Base-by-base conservation (phyloP, 2,113 vertebrate genomes). In the Syngnathus scovelli region DNA sequence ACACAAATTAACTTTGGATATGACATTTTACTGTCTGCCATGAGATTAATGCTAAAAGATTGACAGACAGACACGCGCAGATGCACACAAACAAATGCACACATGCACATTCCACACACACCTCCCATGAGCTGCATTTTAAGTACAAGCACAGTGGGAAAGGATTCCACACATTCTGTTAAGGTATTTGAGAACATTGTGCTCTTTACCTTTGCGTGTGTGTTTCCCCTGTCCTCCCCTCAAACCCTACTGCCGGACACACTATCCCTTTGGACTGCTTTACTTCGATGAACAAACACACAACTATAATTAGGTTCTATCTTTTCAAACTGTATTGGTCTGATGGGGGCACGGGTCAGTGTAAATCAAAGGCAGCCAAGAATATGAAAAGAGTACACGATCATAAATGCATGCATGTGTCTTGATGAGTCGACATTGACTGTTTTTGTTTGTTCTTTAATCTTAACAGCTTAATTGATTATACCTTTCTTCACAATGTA, bases 81-180 rank as follows among this genome's bases (percentile, higher is more conserved):
- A 65, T 11, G 12, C 44, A 23, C 54, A 75, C 64, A 43, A 66
- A 38, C 39, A 21, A 49, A 62, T 23, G 21, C 39, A 58, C 49
- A 59, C 61, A n/a, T 15, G 44, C 61, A 27, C 27, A 43, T 58
- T 79, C 16, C 46, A 7, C 46, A 36, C 43, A 60, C 59, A 46
- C 60, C 41, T 60, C 23, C 62, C 55, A 48, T 64, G 38, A 72
- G 66, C 66, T 79, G 72, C 66, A 73, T 84, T 74, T 68, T 73
- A 79, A 74, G 64, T 67, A 79, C 69, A 55, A 81, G 48, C 77
- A 33, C 79, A 71, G 72, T 69, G 49, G 79, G 78, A 76, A 49
- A 49, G 66, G 79, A 83, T 88, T 85, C 84, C 74, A 79, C 81
- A 74, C 75, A 85, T 87, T 83, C 81, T 81, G 74, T 55, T 73